These are phyloP conservation scores for Branchinecta sandiegonensis DNA, from an alignment of 2,888 invertebrate genomes.

Conservation along the genomic window DNA sequence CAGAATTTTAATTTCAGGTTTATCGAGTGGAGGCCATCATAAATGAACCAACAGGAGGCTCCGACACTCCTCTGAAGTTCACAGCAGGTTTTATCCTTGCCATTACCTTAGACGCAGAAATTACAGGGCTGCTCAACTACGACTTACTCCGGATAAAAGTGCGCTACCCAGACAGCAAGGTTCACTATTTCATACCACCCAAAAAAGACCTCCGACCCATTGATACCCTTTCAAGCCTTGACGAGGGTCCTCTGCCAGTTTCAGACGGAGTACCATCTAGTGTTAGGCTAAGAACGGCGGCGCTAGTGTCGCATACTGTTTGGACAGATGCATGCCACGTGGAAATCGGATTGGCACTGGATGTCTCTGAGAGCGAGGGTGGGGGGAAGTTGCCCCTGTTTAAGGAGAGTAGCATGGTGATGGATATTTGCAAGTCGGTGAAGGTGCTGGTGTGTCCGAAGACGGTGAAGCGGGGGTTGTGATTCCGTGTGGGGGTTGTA, in stretches of 20 bases:
- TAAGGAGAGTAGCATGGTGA: slow-evolving; percentile 42
- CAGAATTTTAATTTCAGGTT: slow-evolving; percentile 39
- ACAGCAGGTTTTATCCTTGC: slow-evolving; percentile 81
- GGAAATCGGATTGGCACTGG: slow-evolving; percentile 66
- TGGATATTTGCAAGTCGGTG: slow-evolving; percentile 72
- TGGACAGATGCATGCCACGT: slow-evolving; percentile 85
- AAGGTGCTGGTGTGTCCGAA: slow-evolving; percentile 76
- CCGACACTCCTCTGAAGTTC: slow-evolving; percentile 69
- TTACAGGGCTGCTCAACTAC: slow-evolving; percentile 60
- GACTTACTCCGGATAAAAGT: slow-evolving; percentile 51
- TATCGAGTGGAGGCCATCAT: slow-evolving; percentile 65
- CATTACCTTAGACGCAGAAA: slow-evolving; percentile 70
- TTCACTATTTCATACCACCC: slow-evolving; percentile 65
- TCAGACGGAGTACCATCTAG: slow-evolving; percentile 37
- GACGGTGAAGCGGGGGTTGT: slow-evolving; percentile 66
- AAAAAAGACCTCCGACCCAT: slow-evolving; percentile 58
- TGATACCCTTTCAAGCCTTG: slow-evolving; percentile 23
- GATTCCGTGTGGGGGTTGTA: slow-evolving; percentile 27
- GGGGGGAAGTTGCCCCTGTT: slow-evolving; percentile 26
- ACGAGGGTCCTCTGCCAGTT: not conserved
- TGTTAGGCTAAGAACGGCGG: slow-evolving; percentile 59
- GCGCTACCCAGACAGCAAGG: slow-evolving; percentile 74
- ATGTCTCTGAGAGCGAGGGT: slow-evolving; percentile 44
- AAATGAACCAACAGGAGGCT: slow-evolving; percentile 66
- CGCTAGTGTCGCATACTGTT: slow-evolving; percentile 58